Percentiles rank a stretch among this genome's conserved stretches.
phyloP scores from a whole-genome alignment of 2,797 vertebrate genomes.

The Sebastes hubbsi region DNA sequence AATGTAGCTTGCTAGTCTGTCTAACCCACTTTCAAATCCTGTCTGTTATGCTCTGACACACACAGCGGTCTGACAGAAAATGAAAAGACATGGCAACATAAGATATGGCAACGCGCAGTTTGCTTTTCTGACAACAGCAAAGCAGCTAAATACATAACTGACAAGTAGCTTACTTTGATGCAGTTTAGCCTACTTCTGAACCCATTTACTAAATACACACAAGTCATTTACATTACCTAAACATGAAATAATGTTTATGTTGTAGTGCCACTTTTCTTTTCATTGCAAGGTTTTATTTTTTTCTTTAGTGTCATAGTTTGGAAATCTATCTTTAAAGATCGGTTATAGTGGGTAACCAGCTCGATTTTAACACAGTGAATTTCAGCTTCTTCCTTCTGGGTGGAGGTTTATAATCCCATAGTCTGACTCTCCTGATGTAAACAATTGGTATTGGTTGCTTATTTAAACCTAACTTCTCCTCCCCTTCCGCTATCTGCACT shows the following conservation, averaged over 20 bases:
- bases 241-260: neutral
- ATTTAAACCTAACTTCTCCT: too few relatives aligned
- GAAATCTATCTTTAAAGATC: too few relatives aligned
- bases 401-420: too few relatives aligned
- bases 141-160: conserved; percentile 1
- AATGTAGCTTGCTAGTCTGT: conserved; percentile 2
- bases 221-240: neutral
- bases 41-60: conserved; percentile 13
- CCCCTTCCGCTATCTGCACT: too few relatives aligned
- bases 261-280: neutral
- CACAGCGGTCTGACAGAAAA: conserved; percentile 24
- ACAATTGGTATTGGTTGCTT: too few relatives aligned
- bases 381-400: too few relatives aligned
- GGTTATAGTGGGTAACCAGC: too few relatives aligned
- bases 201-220: neutral
- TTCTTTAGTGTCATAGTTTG: too few relatives aligned
- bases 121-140: conserved; percentile 10
- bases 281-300: neutral
- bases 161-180: conserved; percentile 7
- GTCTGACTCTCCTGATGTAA: too few relatives aligned
- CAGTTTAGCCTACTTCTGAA: neutral
- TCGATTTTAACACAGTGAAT: too few relatives aligned
- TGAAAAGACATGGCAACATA: conserved; percentile 14
- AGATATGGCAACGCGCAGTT: neutral
- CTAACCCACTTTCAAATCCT: conserved; percentile 23